These are phyloP conservation scores for Chrysogorgia sp. DNA, from an alignment of 92 coral and sea anemone species.

Conservation along the genomic window DNA sequence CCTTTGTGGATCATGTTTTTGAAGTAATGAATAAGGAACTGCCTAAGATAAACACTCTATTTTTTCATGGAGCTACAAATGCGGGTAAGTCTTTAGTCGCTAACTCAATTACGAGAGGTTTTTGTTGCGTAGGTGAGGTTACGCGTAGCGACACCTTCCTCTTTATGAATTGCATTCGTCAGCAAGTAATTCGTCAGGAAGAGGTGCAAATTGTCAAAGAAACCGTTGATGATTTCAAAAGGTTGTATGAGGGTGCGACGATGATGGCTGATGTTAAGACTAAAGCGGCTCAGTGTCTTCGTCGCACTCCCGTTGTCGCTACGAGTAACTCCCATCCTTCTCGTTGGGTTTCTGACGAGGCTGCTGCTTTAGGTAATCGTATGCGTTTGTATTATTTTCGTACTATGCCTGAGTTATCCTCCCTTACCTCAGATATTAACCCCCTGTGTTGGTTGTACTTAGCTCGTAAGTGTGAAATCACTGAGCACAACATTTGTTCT, in stretches of 20 bases:
- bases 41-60: too few species aligned
- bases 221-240: conserved; percentile 2
- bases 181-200: background rate
- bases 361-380: too few species aligned
- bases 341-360: background rate
- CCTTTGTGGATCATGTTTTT: too few species aligned
- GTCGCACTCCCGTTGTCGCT: background rate
- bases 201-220: background rate
- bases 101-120: background rate
- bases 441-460: background rate
- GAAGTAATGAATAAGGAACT: too few species aligned
- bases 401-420: too few species aligned
- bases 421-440: background rate
- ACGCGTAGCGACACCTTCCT: background rate
- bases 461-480: too few species aligned
- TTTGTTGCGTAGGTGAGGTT: background rate
- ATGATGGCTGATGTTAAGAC: background rate
- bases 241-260: background rate
- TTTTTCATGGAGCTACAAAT: too few species aligned
- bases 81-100: too few species aligned
- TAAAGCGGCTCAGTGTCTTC: background rate
- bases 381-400: too few species aligned
- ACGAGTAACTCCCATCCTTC: background rate
- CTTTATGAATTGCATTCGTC: background rate
- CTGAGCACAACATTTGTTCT: too few species aligned